These are phyloP conservation scores for Osmerus mordax DNA, from an alignment of 2,113 vertebrate genomes.

Conservation along the genomic window DNA sequence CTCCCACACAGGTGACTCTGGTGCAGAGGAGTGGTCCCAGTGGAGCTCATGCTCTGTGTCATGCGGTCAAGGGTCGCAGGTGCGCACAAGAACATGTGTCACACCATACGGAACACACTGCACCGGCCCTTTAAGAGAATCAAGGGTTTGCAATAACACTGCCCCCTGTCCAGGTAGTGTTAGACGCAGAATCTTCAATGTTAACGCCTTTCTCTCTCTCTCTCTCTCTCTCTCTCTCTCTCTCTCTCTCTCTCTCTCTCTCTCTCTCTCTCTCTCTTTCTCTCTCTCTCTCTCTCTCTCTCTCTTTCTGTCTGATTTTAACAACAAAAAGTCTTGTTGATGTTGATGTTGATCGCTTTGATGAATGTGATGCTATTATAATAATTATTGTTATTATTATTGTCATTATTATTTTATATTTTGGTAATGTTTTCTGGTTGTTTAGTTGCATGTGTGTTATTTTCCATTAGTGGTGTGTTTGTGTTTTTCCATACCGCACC, in stretches of 20 bases:
- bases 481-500: slow-evolving; percentile 57
- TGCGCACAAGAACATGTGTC: slow-evolving; percentile 99
- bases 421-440: slow-evolving; percentile 8
- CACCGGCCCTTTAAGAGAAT: slow-evolving; percentile 99
- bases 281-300: neutral
- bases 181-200: slow-evolving; percentile 86
- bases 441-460: slow-evolving; percentile 7
- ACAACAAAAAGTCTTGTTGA: slow-evolving; percentile 23
- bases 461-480: slow-evolving; percentile 2
- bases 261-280: neutral
- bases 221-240: slow-evolving; percentile 46
- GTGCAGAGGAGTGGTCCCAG: slow-evolving; percentile 99
- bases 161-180: slow-evolving; percentile 99
- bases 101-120: slow-evolving; percentile 99
- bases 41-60: slow-evolving; percentile 99
- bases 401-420: slow-evolving; percentile 7
- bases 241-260: slow-evolving; percentile 23
- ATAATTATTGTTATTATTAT: slow-evolving; percentile 37
- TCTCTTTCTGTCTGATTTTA: neutral
- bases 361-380: slow-evolving; percentile 45
- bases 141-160: slow-evolving; percentile 99
- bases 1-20: slow-evolving; percentile 99
- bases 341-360: slow-evolving; percentile 44
- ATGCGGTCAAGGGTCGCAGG: slow-evolving; percentile 99
- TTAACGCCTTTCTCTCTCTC: slow-evolving; percentile 61